Base-by-base conservation (phyloP, 1,140 invertebrate genomes). In the Zeugodacus cucurbitae region DNA sequence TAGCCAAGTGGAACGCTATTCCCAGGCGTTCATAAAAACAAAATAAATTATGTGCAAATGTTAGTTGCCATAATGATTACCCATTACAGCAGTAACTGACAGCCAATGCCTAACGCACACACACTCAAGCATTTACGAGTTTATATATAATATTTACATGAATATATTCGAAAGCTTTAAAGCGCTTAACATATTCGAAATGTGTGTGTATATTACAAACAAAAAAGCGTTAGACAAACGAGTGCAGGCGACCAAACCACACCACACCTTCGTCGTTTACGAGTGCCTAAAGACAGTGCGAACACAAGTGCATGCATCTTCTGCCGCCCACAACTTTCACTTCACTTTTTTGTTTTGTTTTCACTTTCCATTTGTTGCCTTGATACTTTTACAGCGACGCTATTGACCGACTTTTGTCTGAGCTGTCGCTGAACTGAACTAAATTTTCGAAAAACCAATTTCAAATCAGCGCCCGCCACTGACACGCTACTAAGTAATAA, bases 391-490 rank as follows among this genome's bases (percentile, higher is more conserved):
- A 11, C 59, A 6, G 3, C 26, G 17, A 67, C 62, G 29, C 29
- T 11, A 26, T 32, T 74, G 34, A 74, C 67, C 32, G 67, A 74
- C 67, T 37, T 74, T 74, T 41, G 34, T 74, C 32, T 41, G 34
- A 37, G 34, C 34, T 41, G 67, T 41, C 67, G 67, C 67, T 37
- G 67, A 37, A 74, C 32, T 74, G 14, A 74, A 37, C n/a, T n/a
- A n/a, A n/a, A n/a, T n/a, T 22, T 37, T 74, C 22, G 17, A 74
- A 74, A 74, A 74, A 74, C 67, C 67, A 74, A 74, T 74, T 74
- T 74, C 67, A 74, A 74, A 74, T 74, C 67, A 74, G 67, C 37
- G 67, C 67, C 67, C 67, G 34, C 67, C 67, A 74, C 67, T 74
- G 67, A 37, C 67, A 74, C 34, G 34, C 67, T 32, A 74, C 34